Conservation (phyloP, 35 echinoderm and acorn worm genomes). For the Lytechinus pictus region DNA sequence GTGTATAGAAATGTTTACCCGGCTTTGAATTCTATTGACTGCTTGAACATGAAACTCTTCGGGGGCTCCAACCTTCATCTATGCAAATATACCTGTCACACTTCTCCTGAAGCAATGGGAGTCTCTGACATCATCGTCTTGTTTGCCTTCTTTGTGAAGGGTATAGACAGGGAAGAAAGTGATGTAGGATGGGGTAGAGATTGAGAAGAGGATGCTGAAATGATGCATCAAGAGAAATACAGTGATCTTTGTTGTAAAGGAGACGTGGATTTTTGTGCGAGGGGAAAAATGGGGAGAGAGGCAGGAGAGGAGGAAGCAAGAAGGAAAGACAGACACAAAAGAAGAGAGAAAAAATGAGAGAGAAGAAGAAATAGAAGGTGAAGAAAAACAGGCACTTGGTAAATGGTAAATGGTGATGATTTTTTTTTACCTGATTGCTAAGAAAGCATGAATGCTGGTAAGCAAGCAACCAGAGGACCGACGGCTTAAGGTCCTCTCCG, state of each 20-base stretch:
- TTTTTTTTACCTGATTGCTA: too few species aligned
- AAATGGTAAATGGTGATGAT: too few species aligned
- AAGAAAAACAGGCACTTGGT: too few species aligned
- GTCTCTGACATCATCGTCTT: neutral
- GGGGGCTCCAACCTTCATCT: neutral
- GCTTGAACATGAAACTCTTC: neutral
- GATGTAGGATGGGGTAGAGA: neutral
- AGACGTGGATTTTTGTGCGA: neutral
- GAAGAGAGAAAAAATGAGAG: neutral
- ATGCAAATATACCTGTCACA: neutral
- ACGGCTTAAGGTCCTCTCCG: too few species aligned
- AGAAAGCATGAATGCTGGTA: too few species aligned
- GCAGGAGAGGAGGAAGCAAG: neutral
- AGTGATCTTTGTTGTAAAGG: neutral
- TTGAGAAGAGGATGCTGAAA: neutral
- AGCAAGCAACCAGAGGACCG: too few species aligned
- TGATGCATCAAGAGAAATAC: neutral
- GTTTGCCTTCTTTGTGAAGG: neutral
- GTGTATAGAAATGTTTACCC: neutral
- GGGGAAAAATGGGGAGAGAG: neutral
- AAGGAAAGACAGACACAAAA: neutral
- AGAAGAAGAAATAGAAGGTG: neutral
- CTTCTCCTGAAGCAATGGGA: neutral
- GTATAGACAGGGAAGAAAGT: neutral
- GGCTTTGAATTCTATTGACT: neutral